phyloP scores from a whole-genome alignment of 2,888 invertebrate species.

The Orchesella flavescens region DNA sequence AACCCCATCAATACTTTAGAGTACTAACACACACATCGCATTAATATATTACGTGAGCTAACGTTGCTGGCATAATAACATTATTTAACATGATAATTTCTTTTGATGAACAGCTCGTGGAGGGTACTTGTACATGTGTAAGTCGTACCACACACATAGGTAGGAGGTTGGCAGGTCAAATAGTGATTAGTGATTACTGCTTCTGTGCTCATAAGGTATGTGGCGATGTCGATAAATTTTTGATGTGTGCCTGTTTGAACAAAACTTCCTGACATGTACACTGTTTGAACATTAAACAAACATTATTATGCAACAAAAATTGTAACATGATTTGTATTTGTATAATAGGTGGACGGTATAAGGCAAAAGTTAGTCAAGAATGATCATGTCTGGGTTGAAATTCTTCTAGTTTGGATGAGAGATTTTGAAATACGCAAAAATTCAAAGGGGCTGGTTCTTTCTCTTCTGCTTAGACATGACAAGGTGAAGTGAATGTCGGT shows the following conservation, averaged over 20 bases:
- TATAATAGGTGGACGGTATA: background rate
- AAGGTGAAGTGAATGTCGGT: slow-evolving; percentile 21
- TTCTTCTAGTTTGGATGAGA: background rate
- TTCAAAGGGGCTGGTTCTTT: background rate
- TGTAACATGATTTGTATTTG: background rate
- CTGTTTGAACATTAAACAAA: background rate
- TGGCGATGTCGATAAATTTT: background rate
- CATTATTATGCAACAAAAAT: slow-evolving; percentile 2
- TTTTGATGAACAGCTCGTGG: too few relatives aligned
- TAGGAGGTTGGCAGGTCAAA: too few relatives aligned
- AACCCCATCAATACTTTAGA: background rate
- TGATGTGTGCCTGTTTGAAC: background rate
- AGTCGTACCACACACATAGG: too few relatives aligned
- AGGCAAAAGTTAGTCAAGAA: too few relatives aligned
- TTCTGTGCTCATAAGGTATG: background rate
- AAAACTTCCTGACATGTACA: slow-evolving; percentile 12
- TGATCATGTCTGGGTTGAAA: background rate
- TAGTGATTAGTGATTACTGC: background rate
- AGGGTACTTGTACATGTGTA: background rate
- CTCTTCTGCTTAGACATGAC: background rate
- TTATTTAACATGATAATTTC: slow-evolving; percentile 18
- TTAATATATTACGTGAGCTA: slow-evolving; percentile 1
- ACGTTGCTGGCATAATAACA: slow-evolving; percentile 9
- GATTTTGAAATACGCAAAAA: background rate
- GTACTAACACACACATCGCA: too few relatives aligned